Evolutionary conservation across 2,113 vertebrate species (phyloP), one percentile per base, ranked within the genome.

Genomic region (Pyrgilauda ruficollis): DNA sequence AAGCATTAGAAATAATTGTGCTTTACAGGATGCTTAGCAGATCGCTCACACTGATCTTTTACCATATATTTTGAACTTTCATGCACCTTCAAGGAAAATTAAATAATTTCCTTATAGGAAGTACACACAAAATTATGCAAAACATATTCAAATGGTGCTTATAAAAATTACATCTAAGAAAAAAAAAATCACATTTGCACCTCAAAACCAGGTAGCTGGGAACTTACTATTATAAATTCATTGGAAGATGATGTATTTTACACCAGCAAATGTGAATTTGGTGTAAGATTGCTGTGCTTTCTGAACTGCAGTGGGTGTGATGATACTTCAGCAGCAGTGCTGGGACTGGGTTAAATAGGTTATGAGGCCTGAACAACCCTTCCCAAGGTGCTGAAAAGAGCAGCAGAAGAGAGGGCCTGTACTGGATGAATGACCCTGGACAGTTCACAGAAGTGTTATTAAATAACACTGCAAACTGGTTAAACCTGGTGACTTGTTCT

Each of bases 91-190:
- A 93, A 91, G 80, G 64, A 84, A 96, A 94, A 93, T 94, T 55
- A 91, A 97, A 92, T 83, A 68, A 86, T 75, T 93, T 96, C 85
- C 94, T 89, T 89, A 92, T 58, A 93, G 73, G 69, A 90, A 88
- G 31, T 55, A 31, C 63, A 91, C 59, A 90, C 27, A 93, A 96
- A 86, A 89, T 92, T 93, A 97, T 81, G 82, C 80, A 90, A 92
- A 90, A 89, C 2, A 19, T 61, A 92, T 94, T 96, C 87, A 95
- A 90, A 94, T 73, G 4, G 49, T 58, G 1, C 52, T 90, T 81
- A 90, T 80, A 95, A 96, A 94, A 93, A 89, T 74, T 86, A 81
- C 62, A 93, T 78, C 69, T 69, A 35, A 74, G 94, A 67, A 90
- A 91, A 90, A 91, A 90, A 88, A 59, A 27, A 9, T 61, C 85